A percentile compares a stretch with the other conserved stretches of the same genome.
phyloP scores from a whole-genome alignment of 2,888 invertebrate species.

The Uropetala carovei region DNA sequence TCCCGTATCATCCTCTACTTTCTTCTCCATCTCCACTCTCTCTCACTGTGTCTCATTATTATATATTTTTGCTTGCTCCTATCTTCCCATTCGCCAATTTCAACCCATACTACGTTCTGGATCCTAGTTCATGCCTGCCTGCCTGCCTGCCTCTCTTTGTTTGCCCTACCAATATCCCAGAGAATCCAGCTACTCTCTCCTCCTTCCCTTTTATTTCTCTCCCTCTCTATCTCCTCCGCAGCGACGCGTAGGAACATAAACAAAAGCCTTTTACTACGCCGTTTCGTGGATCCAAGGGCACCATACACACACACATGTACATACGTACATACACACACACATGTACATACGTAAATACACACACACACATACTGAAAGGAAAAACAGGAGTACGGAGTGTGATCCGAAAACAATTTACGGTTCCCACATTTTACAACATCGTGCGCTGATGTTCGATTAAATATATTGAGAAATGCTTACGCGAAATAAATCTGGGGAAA shows the following conservation, averaged over 20 bases:
- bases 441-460: neutral
- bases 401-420: conserved; percentile 16
- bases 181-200: too few species aligned
- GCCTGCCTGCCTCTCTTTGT: neutral
- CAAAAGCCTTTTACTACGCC: conserved; percentile 21
- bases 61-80: too few species aligned
- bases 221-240: conserved; percentile 1
- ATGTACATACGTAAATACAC: too few species aligned
- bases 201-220: neutral
- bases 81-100: too few species aligned
- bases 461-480: neutral
- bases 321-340: too few species aligned
- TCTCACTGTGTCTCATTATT: too few species aligned
- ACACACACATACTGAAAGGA: neutral
- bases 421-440: neutral
- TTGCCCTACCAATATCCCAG: neutral
- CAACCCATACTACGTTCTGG: too few species aligned
- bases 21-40: too few species aligned
- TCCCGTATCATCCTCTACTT: too few species aligned
- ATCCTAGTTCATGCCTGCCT: neutral
- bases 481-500: neutral
- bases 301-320: neutral
- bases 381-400: neutral
- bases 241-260: conserved; percentile 25
- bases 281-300: neutral